phyloP scores from a whole-genome alignment of 2,888 invertebrate genomes.

The Lasius platythorax region DNA sequence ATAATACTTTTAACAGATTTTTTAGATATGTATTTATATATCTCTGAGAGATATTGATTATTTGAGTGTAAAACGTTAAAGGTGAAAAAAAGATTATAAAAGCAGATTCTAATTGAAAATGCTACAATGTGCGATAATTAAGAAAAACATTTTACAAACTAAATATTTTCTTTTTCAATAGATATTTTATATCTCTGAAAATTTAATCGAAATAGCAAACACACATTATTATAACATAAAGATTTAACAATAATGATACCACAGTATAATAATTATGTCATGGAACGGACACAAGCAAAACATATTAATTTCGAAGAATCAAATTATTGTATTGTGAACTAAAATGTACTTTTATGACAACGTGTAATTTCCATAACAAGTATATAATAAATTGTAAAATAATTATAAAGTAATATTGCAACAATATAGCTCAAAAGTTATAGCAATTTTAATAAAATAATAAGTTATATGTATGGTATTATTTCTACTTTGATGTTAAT shows the following conservation, averaged over 20 bases:
- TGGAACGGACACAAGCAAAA: slow-evolving; percentile 8
- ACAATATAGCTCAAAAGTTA: not conserved
- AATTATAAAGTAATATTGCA: slow-evolving; percentile 23
- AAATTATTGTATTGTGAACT: slow-evolving; percentile 35
- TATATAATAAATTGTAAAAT: slow-evolving; percentile 32
- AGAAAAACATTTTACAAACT: not conserved
- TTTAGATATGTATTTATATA: not conserved
- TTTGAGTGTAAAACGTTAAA: not conserved
- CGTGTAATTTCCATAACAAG: slow-evolving; percentile 32
- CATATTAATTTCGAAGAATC: slow-evolving; percentile 29
- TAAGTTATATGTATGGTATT: not conserved
- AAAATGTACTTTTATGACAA: slow-evolving; percentile 33
- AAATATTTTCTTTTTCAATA: not conserved
- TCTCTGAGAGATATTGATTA: not conserved
- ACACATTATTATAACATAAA: not conserved
- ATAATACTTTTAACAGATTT: not conserved
- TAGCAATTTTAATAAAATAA: slow-evolving; percentile 28
- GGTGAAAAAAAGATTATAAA: not conserved
- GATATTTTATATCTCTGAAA: not conserved
- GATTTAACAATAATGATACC: slow-evolving; percentile 15
- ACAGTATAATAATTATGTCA: slow-evolving; percentile 27
- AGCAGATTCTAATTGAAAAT: not conserved
- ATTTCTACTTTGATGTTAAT: slow-evolving; percentile 1
- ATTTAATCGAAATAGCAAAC: slow-evolving; percentile 16
- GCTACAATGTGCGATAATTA: not conserved